Percentiles rank a stretch among this genome's conserved stretches.
phyloP scores from a whole-genome alignment of 2,113 vertebrate species.

The Pipa parva region DNA sequence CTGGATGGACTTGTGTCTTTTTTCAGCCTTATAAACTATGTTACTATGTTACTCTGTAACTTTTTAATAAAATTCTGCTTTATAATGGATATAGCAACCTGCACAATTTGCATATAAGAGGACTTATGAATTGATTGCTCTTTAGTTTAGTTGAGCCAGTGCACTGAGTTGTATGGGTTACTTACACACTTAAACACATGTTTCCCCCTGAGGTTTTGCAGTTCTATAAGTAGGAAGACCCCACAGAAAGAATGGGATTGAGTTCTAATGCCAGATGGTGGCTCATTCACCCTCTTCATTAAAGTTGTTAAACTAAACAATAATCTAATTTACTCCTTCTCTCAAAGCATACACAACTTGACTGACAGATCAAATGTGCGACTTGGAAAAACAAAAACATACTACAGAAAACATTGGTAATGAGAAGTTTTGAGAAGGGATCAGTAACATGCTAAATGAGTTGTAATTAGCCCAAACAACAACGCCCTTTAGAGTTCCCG shows the following conservation, averaged over 20 bases:
- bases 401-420: slow-evolving; percentile 13
- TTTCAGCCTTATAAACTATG: too few relatives aligned
- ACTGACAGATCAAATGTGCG: slow-evolving; percentile 22
- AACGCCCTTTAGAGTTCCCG: background rate
- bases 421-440: slow-evolving; percentile 13
- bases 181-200: slow-evolving; percentile 20
- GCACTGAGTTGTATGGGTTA: background rate
- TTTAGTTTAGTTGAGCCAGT: too few relatives aligned
- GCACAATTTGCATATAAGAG: background rate
- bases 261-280: slow-evolving; percentile 16
- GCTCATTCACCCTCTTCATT: slow-evolving; percentile 29
- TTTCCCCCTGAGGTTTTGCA: slow-evolving; percentile 16
- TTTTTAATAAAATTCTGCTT: too few relatives aligned
- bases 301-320: slow-evolving; percentile 33
- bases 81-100: too few relatives aligned
- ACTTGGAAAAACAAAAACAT: slow-evolving; percentile 18
- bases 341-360: slow-evolving; percentile 14
- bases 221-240: slow-evolving; percentile 20
- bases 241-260: slow-evolving; percentile 24
- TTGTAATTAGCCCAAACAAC: background rate
- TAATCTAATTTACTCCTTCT: slow-evolving; percentile 15
- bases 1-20: too few relatives aligned
- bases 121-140: too few relatives aligned
- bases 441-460: slow-evolving; percentile 9
- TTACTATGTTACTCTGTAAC: too few relatives aligned